Evolutionary conservation across 1,140 invertebrate species (phyloP).

Genomic region (Odontomachus brunneus): DNA sequence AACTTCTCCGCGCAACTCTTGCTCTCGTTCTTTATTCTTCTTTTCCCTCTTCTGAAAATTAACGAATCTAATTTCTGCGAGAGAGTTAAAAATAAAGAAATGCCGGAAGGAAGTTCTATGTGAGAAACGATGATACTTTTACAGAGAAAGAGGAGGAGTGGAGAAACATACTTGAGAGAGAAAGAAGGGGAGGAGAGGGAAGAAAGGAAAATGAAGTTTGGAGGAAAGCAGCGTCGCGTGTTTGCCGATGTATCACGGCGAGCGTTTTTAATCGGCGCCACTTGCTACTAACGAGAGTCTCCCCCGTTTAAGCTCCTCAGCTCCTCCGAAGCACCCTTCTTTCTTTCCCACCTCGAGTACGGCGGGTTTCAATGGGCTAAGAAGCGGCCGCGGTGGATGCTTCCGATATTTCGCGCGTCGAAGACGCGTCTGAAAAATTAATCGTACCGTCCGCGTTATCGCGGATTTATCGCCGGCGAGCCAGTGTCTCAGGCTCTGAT

Average conservation of each 20-base stretch:
- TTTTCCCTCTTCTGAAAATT: too few relatives aligned
- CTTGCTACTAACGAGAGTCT: slow-evolving; percentile 84
- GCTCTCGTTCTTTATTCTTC: too few relatives aligned
- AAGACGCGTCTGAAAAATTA: background rate
- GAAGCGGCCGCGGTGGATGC: background rate
- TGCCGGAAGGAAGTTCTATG: too few relatives aligned
- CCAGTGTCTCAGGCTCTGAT: background rate
- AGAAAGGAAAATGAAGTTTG: slow-evolving; percentile 23
- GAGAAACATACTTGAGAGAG: background rate
- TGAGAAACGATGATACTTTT: too few relatives aligned
- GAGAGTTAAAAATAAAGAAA: too few relatives aligned
- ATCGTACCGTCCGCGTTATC: background rate
- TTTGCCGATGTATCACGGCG: slow-evolving; percentile 71
- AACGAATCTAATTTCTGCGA: too few relatives aligned
- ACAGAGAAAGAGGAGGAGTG: background rate
- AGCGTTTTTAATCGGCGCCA: slow-evolving; percentile 83
- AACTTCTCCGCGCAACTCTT: too few relatives aligned
- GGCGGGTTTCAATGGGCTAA: slow-evolving; percentile 24
- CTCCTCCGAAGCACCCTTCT: slow-evolving; percentile 40
- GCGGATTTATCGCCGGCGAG: slow-evolving; percentile 14
- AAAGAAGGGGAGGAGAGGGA: background rate
- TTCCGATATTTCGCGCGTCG: background rate
- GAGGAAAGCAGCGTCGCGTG: slow-evolving; percentile 60
- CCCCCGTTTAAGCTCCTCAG: slow-evolving; percentile 80
- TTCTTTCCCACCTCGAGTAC: slow-evolving; percentile 6